Evolutionary conservation across 2,888 invertebrate genomes (phyloP), one percentile per base, ranked within the genome.

Genomic region (Temnothorax ravouxi): DNA sequence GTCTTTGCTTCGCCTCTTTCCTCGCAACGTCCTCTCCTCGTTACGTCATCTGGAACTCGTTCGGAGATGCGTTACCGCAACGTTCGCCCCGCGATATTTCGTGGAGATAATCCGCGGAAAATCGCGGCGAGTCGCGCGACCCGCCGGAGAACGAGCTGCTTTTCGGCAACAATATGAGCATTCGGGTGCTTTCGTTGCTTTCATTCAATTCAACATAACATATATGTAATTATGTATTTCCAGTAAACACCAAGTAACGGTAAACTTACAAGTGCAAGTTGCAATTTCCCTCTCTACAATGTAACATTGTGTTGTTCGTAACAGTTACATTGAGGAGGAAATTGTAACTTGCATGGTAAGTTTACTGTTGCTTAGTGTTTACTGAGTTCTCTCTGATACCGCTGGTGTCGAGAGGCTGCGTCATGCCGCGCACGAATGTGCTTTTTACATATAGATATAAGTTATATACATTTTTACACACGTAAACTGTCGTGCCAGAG

Each of bases 41-140:
- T 13, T 21, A 4, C 6, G 34, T 64, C 64, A 41, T 41, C 21
- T 4, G 38, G 21, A 64, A 64, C 41, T 6, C 41, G 13, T 41
- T 64, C 13, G 6, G 41, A 29, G 2, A 13, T 8, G n/a, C 34
- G 61, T 25, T 15, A 0, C 29, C 25, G 3, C 59, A 52, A 59
- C 59, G 29, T 21, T 54, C 41, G 72, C 52, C 18, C 47, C 25
- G 1, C 50, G 61, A 66, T 52, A 15, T 21, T n/a, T 52, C 50
- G 75, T 67, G 69, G 2, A 41, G 21, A 56, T 54, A 67, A 61
- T 75, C 52, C 50, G 38, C 44, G 41, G 34, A 5, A 47, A 47
- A 75, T 56, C 75, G 15, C n/a, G 13, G 69, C 64, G 50, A 56
- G 50, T 59, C 29, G 61, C 29, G 34, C 34, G 62, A 44, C 1